Percentiles rank a stretch among this genome's conserved stretches.
These are phyloP conservation scores for Cepaea hortensis DNA, from an alignment of 2,888 invertebrate species.

Conservation along the genomic window DNA sequence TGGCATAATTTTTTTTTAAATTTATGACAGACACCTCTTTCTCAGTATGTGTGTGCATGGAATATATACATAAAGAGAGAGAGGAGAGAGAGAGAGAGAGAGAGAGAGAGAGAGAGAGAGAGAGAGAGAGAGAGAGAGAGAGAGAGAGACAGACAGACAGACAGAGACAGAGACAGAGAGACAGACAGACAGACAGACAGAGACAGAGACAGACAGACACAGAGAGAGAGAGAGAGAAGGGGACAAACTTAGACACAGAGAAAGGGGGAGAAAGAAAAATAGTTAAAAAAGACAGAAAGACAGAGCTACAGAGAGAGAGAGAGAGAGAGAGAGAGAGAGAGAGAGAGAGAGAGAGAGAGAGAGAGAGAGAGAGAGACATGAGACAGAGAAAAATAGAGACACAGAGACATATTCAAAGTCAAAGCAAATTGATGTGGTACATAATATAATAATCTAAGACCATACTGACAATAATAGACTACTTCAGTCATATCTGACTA, in stretches of 20 bases:
- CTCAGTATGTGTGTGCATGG: neutral
- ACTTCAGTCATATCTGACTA: too few species aligned
- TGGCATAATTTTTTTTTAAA: neutral
- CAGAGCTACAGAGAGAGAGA: too few species aligned
- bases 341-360: too few species aligned
- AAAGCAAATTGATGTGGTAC: too few species aligned
- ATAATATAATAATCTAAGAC: too few species aligned
- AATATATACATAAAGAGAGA: neutral
- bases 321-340: too few species aligned
- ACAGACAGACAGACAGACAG: neutral
- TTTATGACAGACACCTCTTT: neutral
- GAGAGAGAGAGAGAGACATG: too few species aligned
- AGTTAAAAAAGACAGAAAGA: too few species aligned
- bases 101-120: neutral
- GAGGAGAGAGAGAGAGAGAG: neutral
- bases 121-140: neutral
- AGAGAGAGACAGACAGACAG: neutral
- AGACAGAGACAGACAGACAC: neutral
- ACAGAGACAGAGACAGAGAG: neutral
- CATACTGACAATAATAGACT: too few species aligned
- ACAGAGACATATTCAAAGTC: too few species aligned
- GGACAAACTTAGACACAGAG: neutral
- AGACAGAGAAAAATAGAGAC: too few species aligned
- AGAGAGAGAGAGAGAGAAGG: neutral
- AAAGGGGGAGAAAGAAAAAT: too few species aligned